Evolutionary conservation across 2,113 vertebrate species (phyloP), one percentile per base, ranked within the genome.

Genomic region (Glaucomys volans): DNA sequence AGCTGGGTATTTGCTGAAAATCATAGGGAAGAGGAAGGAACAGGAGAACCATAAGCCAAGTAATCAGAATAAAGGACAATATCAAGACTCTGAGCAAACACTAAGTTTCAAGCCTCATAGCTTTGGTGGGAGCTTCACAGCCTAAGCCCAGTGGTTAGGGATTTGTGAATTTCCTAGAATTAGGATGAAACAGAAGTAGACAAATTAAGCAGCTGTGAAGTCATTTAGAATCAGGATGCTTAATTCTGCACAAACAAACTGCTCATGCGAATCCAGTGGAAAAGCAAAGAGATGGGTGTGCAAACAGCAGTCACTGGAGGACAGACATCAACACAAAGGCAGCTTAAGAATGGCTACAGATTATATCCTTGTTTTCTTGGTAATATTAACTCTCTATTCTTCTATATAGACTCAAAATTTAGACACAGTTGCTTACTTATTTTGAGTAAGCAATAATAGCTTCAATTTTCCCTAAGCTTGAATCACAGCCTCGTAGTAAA

Each of bases 401-500:
- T 88, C 84, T 90, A 77, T 94, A 95, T 26, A 82, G 37, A 80
- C 24, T 81, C 40, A 91, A 32, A 50, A 18, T 62, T 95, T 76
- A 94, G 50, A 86, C 80, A 91, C 42, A 81, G 52, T 76, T 91
- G 52, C 82, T 93, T 83, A 85, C 64, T 91, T 93, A 80, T 96
- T 95, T 95, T 96, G 66, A 94, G 76, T 42, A 90, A 95, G 90
- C 40, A 92, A 79, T 77, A 90, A 94, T 37, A 91, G 47, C 42
- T 74, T 93, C 0, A 0, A 94, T 82, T 94, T 93, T 75, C n/a
- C 40, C 74, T 79, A 75, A 57, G 85, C 57, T 77, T 80, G 85
- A 96, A 79, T 93, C 95, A 95, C 12, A 76, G 76, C 35, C 54
- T 94, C 54, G 67, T 69, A 95, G 95, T 92, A 97, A 96, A 94